Evolutionary conservation across 2,113 vertebrate species (phyloP), one percentile per base, ranked within the genome.

Genomic region (Muntiacus muntjak): DNA sequence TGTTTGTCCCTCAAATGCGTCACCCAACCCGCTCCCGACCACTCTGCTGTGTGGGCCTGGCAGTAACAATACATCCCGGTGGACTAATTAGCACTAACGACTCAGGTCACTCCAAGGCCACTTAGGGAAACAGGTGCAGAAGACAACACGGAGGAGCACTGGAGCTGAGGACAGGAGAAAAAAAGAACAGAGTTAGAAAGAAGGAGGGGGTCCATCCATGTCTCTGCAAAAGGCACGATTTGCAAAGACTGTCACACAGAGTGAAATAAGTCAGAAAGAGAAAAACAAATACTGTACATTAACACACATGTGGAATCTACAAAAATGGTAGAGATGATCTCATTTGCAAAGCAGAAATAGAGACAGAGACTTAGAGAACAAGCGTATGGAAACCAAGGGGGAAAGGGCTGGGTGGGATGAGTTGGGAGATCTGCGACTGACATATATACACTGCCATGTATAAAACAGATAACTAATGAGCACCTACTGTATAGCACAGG

Each of bases 51-150:
- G 58, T 78, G 86, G 67, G n/a, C 43, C 78, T 87, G 91, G 95
- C 40, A 89, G 91, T 4, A 10, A 74, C 97, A 96, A 67, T 96
- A 83, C 74, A 84, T 97, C 89, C 94, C 89, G 9, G 60, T 4
- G 92, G 96, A 86, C 96, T 95, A 95, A 97, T 98, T 97, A 98
- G 95, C 89, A 76, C 91, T 96, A 96, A 97, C 45, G 54, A 90
- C 86, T 78, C 83, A 87, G 96, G 98, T 97, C 96, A 97, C 52
- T 81, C 57, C 79, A 95, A 98, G 97, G 97, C 96, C 96, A 95
- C 79, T 96, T 64, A 94, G 83, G 91, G 94, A 95, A 97, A 79
- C 85, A 85, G 96, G 83, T 84, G 67, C 8, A 89, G 64, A 79
- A 86, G 82, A 87, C 58, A 93, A 71, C 82, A 79, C 45, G 1